Percentiles rank a stretch among this genome's conserved stretches.
Evolutionary conservation across 2,888 invertebrate species (phyloP).

Genomic region (Cheilosia soror): DNA sequence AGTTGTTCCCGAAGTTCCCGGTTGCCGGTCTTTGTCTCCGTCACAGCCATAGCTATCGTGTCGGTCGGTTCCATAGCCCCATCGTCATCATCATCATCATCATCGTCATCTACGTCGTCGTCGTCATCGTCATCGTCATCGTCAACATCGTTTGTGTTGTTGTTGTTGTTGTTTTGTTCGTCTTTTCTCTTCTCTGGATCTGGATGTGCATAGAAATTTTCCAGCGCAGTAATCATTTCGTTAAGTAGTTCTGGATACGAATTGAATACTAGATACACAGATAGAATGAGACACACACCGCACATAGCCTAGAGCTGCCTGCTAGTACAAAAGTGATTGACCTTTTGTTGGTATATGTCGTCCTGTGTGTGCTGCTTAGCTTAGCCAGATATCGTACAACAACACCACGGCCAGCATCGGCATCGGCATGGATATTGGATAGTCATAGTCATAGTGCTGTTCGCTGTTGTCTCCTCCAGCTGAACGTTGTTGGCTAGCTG

Average conservation of each 20-base stretch:
- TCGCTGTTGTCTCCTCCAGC: constrained; percentile 42
- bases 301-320: constrained; percentile 49
- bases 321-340: constrained; percentile 74
- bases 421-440: constrained; percentile 10
- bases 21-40: constrained; percentile 72
- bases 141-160: constrained; percentile 37
- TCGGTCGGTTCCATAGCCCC: constrained; percentile 59
- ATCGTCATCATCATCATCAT: constrained; percentile 65
- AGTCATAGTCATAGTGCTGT: constrained; percentile 21
- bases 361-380: constrained; percentile 62
- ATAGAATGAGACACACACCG: constrained; percentile 63
- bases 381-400: constrained; percentile 26
- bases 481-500: constrained; percentile 45
- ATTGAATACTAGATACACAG: constrained; percentile 75
- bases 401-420: constrained; percentile 2
- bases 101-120: constrained; percentile 42
- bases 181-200: constrained; percentile 31
- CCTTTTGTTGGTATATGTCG: constrained; percentile 74
- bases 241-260: constrained; percentile 76
- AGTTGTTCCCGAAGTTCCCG: constrained; percentile 71
- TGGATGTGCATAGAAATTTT: constrained; percentile 72
- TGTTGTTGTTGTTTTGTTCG: constrained; percentile 30
- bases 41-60: constrained; percentile 35
- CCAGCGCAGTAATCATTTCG: constrained; percentile 75
- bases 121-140: constrained; percentile 40